These are phyloP conservation scores for Grapholita molesta DNA, from an alignment of 1,140 invertebrate genomes.

Conservation along the genomic window DNA sequence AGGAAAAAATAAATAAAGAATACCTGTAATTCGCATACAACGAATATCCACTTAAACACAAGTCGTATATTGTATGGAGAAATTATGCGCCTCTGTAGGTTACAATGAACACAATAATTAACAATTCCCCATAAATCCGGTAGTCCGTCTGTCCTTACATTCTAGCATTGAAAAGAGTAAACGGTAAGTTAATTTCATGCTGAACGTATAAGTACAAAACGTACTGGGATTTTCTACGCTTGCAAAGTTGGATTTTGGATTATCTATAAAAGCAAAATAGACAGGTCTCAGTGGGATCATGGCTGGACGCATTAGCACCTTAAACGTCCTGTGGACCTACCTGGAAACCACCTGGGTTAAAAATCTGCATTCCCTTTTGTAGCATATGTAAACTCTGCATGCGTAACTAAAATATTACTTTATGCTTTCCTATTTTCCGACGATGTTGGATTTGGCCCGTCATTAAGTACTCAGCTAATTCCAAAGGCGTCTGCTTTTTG, in stretches of 20 bases:
- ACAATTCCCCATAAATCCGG: constrained; percentile 37
- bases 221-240: background rate
- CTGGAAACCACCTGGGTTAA: too few relatives aligned
- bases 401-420: background rate
- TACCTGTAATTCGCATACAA: constrained; percentile 23
- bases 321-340: too few relatives aligned
- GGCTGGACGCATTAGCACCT: too few relatives aligned
- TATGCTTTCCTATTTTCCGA: background rate
- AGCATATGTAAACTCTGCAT: too few relatives aligned
- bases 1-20: constrained; percentile 22
- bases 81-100: constrained; percentile 31
- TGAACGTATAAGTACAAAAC: background rate
- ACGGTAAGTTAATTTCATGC: constrained; percentile 12
- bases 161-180: background rate
- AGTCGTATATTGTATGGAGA: constrained; percentile 22
- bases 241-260: background rate
- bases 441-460: background rate
- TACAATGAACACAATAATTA: constrained; percentile 32
- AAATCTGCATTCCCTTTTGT: background rate
- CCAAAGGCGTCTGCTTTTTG: constrained; percentile 11
- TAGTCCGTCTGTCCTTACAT: constrained; percentile 26
- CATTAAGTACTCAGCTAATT: constrained; percentile 5
- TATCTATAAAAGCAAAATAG: background rate
- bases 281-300: background rate
- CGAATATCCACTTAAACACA: constrained; percentile 22